phyloP scores from a whole-genome alignment of 2,113 vertebrate species.

The Anguilla rostrata region DNA sequence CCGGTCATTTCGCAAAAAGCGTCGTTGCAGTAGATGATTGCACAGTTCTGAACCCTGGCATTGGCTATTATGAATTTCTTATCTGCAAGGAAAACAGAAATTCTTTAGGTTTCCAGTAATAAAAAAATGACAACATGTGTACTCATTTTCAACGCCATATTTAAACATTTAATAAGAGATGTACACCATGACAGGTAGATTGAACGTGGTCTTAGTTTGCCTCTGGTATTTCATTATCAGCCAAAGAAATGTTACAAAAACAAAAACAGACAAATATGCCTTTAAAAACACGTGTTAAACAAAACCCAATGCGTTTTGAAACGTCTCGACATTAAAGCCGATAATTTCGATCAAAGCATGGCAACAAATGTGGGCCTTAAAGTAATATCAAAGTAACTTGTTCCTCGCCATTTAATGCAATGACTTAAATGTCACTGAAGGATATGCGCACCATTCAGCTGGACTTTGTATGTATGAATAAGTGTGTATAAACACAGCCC shows the following conservation, averaged over 20 bases:
- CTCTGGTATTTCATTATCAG: neutral
- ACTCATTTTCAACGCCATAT: neutral
- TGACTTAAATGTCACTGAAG: neutral
- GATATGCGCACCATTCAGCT: neutral
- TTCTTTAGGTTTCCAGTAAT: neutral
- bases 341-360: too few relatives aligned
- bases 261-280: neutral
- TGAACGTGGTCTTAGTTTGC: neutral
- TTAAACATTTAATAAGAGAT: neutral
- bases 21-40: slow-evolving; percentile 96
- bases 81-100: slow-evolving; percentile 66
- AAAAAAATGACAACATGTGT: neutral
- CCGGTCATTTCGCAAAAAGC: slow-evolving; percentile 96
- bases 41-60: slow-evolving; percentile 92
- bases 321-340: too few relatives aligned
- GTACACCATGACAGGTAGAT: neutral
- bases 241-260: neutral
- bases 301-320: neutral
- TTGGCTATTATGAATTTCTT: slow-evolving; percentile 98
- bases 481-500: neutral
- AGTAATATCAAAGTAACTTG: neutral
- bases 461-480: neutral
- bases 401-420: neutral
- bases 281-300: neutral
- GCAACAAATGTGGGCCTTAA: too few relatives aligned